These are phyloP conservation scores for Odontophorus gujanensis DNA, from an alignment of 2,113 vertebrate species.

Conservation along the genomic window DNA sequence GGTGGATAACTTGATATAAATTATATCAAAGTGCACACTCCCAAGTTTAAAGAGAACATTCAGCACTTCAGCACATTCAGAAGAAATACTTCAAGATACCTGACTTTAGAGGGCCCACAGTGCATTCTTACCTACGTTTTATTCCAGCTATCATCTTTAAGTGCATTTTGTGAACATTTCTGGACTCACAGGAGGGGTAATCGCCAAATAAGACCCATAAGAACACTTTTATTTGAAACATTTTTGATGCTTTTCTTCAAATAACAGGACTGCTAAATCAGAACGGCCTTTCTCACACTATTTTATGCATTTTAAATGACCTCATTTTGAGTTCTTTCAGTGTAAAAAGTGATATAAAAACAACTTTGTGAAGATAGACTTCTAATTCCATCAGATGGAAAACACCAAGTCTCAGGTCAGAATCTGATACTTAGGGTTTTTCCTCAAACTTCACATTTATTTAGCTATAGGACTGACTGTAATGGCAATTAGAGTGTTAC, in stretches of 20 bases:
- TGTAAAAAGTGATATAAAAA: neutral
- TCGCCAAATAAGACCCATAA: neutral
- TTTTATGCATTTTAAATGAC: neutral
- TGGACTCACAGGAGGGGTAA: neutral
- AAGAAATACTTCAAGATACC: neutral
- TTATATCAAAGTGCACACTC: neutral
- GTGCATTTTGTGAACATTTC: neutral
- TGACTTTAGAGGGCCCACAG: neutral
- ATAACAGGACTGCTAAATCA: neutral
- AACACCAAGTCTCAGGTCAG: neutral
- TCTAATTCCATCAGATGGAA: neutral
- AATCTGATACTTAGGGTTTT: neutral
- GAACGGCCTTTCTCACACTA: fast-evolving
- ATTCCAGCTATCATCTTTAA: neutral
- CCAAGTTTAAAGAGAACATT: neutral
- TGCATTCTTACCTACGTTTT: neutral
- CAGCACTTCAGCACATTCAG: neutral
- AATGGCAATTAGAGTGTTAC: neutral
- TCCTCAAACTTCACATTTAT: neutral
- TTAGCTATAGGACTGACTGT: neutral
- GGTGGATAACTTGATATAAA: neutral
- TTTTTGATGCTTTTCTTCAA: neutral
- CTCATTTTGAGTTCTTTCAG: neutral
- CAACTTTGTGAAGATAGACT: neutral
- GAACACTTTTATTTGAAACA: neutral